Percentiles rank a stretch among this genome's conserved stretches.
Evolutionary conservation across 2,797 vertebrate genomes (phyloP).

Genomic region (Lerista edwardsae): DNA sequence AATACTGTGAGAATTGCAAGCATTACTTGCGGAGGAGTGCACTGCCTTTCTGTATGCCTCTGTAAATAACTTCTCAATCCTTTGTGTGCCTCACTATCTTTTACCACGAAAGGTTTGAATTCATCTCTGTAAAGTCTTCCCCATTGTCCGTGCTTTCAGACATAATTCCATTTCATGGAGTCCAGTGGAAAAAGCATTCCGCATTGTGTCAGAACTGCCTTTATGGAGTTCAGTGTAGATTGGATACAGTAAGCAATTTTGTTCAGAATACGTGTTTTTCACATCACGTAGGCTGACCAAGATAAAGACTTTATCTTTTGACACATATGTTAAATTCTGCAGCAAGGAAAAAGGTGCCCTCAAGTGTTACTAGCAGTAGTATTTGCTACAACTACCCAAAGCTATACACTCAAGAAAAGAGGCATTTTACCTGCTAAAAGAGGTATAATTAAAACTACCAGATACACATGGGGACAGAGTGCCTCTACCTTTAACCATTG

Average conservation of each 20-base stretch:
- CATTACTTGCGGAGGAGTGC: neutral
- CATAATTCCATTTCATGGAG: neutral
- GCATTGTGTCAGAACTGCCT: neutral
- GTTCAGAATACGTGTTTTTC: neutral
- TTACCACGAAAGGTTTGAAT: neutral
- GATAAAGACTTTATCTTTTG: neutral
- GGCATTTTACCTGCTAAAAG: neutral
- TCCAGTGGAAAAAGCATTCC: neutral
- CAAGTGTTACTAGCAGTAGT: neutral
- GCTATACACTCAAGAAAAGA: too few species aligned
- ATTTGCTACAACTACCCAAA: neutral
- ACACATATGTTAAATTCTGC: neutral
- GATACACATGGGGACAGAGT: too few species aligned
- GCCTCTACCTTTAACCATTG: too few species aligned
- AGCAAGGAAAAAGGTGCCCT: neutral
- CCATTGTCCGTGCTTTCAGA: neutral
- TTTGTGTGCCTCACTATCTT: neutral
- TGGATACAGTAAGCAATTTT: neutral
- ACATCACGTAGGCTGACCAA: neutral
- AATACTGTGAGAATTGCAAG: neutral
- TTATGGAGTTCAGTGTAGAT: neutral
- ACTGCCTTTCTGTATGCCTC: neutral
- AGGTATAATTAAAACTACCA: too few species aligned
- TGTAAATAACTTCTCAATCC: neutral
- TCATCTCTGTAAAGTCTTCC: slow-evolving; percentile 2